Evolutionary conservation across 92 coral and sea anemone species (phyloP), one percentile per base, ranked within the genome.

Genomic region (Umimayanthus kanabou): DNA sequence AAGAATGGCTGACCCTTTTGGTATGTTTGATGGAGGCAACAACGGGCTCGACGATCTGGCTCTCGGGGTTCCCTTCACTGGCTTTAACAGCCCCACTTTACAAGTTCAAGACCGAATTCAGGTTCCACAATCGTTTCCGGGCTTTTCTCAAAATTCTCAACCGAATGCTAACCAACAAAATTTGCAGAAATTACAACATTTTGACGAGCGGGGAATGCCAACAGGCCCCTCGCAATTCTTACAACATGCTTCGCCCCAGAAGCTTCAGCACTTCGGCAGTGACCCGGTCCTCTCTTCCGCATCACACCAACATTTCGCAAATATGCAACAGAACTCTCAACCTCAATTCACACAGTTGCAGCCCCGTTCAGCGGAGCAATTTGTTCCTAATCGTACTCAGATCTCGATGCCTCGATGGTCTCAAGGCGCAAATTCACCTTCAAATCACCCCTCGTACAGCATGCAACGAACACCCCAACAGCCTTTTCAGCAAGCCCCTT

Each of bases 1-100:
- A 45, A 45, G 77, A 84, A 95, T 95, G 98, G 98, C 98, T 77
- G 98, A 95, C 89, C 98, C 96, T 81, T 95, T 93, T 85, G 96
- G 98, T 75, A 95, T 95, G 84, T 95, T 95, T 66, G 98, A 95
- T 77, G 92, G 96, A 88, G 93, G 92, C 58, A 93, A 88, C 85
- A 90, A 89, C 79, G 91, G 93, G 28, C 84, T 95, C 76, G 98
- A 95, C 33, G 98, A 95, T 85, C 85, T 92, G 88, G 94, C 92
- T 30, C 92, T 92, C 78, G 93, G 92, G 29, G 89, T 95, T 22
- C 86, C 98, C 88, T 85, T 90, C 55, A 86, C 91, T 61, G 88
- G 94, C 45, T 92, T 88, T 70, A 95, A 90, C 84, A 93, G 91
- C 93, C 93, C 92, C 85, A 90, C 89, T 80, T 85, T 93, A 85